Evolutionary conservation across 2,797 vertebrate genomes (phyloP).

Genomic region (Cuniculus paca): DNA sequence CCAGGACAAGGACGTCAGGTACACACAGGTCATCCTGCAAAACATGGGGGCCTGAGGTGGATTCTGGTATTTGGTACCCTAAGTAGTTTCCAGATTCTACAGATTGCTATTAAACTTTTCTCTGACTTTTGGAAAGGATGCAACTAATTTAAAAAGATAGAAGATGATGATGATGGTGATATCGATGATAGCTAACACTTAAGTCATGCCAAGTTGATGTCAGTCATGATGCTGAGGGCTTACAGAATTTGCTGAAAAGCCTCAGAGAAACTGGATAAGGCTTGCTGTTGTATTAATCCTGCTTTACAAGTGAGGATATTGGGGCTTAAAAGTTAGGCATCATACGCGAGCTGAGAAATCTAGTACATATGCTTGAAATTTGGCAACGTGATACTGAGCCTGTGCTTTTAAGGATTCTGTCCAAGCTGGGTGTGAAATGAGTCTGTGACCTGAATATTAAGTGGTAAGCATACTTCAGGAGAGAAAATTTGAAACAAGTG

Average conservation of each 20-base stretch:
- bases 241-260: background rate
- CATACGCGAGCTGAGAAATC: background rate
- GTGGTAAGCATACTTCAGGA: background rate
- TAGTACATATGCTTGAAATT: background rate
- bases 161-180: background rate
- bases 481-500: conserved; percentile 6
- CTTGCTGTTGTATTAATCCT: background rate
- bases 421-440: background rate
- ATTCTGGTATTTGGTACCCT: background rate
- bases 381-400: background rate
- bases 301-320: background rate
- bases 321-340: background rate
- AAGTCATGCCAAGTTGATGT: background rate
- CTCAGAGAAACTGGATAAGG: background rate
- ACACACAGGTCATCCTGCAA: background rate
- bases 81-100: background rate
- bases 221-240: background rate
- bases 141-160: background rate
- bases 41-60: background rate
- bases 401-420: background rate
- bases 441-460: background rate
- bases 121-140: background rate
- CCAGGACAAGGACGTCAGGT: background rate
- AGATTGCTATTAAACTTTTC: background rate
- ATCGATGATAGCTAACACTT: background rate